A percentile compares a stretch with the other conserved stretches of the same genome.
Conservation (phyloP, 2,797 vertebrate genomes). For the Melanotaenia trifasciata region DNA sequence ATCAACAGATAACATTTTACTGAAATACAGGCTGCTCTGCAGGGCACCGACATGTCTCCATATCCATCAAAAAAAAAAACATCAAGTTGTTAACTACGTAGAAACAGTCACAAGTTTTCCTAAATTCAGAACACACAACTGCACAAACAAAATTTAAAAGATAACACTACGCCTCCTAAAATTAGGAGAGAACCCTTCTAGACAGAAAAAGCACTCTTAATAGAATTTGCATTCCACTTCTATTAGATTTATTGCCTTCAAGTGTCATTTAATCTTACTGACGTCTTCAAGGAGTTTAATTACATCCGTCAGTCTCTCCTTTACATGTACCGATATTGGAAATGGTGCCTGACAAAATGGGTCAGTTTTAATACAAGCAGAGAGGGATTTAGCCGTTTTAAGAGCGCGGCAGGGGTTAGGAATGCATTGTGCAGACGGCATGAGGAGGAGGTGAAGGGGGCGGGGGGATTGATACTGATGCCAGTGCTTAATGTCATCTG, state of each 20-base stretch:
- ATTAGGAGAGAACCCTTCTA: constrained; percentile 32
- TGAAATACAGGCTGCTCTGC: background rate
- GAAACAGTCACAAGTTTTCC: background rate
- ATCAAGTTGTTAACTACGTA: background rate
- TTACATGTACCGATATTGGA: constrained; percentile 36
- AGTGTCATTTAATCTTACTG: constrained; percentile 30
- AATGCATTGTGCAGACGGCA: constrained; percentile 48
- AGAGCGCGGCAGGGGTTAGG: constrained; percentile 46
- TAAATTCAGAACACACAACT: background rate
- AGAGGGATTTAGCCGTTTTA: constrained; percentile 65
- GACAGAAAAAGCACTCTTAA: constrained; percentile 36
- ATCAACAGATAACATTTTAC: constrained; percentile 6
- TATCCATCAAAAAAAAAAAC: constrained; percentile 4
- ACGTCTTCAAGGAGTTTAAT: constrained; percentile 52
- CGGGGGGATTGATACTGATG: constrained; percentile 32
- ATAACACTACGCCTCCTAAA: background rate
- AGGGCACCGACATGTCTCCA: constrained; percentile 1
- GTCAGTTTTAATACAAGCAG: constrained; percentile 67
- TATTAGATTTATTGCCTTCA: constrained; percentile 40
- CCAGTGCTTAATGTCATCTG: constrained; percentile 46
- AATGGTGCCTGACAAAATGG: constrained; percentile 66
- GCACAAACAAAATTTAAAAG: background rate
- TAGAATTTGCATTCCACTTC: constrained; percentile 51
- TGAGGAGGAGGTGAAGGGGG: constrained; percentile 5
- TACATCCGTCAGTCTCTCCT: constrained; percentile 30